phyloP scores from a whole-genome alignment of 2,888 invertebrate species.

The Globia sparganii region DNA sequence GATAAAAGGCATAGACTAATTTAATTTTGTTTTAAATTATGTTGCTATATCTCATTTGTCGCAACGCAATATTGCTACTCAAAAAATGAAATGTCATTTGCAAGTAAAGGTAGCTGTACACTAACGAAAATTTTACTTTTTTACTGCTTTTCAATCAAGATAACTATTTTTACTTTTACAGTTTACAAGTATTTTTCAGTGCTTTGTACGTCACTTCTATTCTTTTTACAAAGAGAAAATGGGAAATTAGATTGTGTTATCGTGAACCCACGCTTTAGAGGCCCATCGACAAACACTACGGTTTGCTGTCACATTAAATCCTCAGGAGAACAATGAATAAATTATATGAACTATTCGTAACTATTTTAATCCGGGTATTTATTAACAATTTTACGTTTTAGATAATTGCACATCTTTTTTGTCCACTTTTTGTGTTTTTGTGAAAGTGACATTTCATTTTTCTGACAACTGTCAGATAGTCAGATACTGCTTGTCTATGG shows the following conservation, averaged over 20 bases:
- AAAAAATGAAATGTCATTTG: conserved; percentile 44
- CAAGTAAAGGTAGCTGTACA: conserved; percentile 24
- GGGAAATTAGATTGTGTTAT: not conserved
- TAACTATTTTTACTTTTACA: too few relatives aligned
- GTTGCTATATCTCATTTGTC: conserved; percentile 50
- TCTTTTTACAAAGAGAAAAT: not conserved
- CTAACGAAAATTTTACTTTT: not conserved
- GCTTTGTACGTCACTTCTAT: not conserved
- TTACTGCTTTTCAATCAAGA: not conserved
- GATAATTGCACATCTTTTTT: not conserved
- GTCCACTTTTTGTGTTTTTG: not conserved
- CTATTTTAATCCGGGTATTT: not conserved
- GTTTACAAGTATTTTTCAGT: too few relatives aligned
- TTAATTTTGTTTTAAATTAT: conserved; percentile 51
- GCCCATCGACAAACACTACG: conserved; percentile 32
- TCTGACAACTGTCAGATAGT: conserved; percentile 74
- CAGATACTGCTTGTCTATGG: conserved; percentile 71
- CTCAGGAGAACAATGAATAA: not conserved
- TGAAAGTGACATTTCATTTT: conserved; percentile 55
- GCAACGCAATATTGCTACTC: conserved; percentile 50
- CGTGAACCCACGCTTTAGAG: not conserved
- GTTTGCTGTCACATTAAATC: not conserved
- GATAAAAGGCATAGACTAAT: conserved; percentile 87
- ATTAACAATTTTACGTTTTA: not conserved
- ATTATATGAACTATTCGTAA: not conserved